These are phyloP conservation scores for Aythya baeri DNA, from an alignment of 2,113 vertebrate genomes.

Conservation along the genomic window DNA sequence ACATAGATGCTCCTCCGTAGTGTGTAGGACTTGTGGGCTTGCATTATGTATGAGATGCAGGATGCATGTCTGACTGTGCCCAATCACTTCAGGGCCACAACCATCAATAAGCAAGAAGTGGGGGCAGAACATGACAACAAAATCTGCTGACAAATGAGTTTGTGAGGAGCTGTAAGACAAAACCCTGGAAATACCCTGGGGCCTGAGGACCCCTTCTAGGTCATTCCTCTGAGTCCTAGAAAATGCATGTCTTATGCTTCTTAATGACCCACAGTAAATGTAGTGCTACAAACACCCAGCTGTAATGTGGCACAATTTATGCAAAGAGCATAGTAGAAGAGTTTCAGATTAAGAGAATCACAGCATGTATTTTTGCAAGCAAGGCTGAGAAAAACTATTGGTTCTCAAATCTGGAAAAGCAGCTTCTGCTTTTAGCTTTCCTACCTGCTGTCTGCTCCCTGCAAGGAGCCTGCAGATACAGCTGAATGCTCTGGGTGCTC, in stretches of 20 bases:
- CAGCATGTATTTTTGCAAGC: neutral
- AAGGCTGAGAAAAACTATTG: neutral
- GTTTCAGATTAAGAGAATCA: neutral
- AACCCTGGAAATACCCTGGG: neutral
- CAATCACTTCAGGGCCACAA: neutral
- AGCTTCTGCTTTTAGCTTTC: neutral
- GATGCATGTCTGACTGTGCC: neutral
- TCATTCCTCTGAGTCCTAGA: neutral
- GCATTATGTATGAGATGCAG: accelerated
- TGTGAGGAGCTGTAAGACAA: neutral
- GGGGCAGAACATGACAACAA: neutral
- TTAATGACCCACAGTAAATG: neutral
- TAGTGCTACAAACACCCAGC: neutral
- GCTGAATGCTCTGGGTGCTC: neutral
- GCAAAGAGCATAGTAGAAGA: neutral
- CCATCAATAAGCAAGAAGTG: neutral
- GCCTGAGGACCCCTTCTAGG: neutral
- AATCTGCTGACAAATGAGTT: neutral
- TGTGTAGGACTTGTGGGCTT: neutral
- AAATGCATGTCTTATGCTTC: neutral
- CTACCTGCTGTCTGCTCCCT: neutral
- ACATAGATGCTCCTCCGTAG: neutral
- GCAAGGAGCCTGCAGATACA: neutral
- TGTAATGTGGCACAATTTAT: neutral
- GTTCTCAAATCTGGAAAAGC: neutral